Percentiles rank a stretch among this genome's conserved stretches.
These are phyloP conservation scores for Palloptera scutellata DNA, from an alignment of 2,888 invertebrate genomes.

Conservation along the genomic window DNA sequence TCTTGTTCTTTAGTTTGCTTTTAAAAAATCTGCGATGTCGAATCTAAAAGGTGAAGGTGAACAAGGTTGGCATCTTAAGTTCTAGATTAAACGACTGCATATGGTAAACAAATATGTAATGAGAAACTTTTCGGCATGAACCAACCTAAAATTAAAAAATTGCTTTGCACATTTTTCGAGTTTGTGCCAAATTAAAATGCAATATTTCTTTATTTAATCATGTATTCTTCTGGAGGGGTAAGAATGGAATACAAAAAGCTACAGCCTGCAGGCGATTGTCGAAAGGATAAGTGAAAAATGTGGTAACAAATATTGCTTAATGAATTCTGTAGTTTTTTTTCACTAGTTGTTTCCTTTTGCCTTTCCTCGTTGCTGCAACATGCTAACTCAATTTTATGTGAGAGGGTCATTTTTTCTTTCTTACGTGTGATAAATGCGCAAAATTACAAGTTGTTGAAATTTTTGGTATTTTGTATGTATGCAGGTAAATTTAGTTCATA, in stretches of 20 bases:
- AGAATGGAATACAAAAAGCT: background rate
- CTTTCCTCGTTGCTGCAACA: background rate
- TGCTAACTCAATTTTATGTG: background rate
- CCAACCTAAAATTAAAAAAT: conserved; percentile 13
- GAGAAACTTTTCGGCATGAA: conserved; percentile 15
- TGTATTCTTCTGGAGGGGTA: background rate
- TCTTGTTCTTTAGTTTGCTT: too few species aligned
- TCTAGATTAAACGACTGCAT: background rate
- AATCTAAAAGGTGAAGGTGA: too few species aligned
- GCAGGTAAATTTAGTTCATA: too few species aligned
- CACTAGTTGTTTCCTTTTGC: too few species aligned
- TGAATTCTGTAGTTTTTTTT: conserved; percentile 44
- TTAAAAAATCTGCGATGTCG: too few species aligned
- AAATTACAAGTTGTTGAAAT: too few species aligned
- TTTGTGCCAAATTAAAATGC: conserved; percentile 52
- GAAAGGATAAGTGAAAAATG: conserved; percentile 57
- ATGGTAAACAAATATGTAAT: conserved; percentile 4
- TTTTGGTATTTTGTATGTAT: too few species aligned
- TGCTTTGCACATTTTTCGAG: conserved; percentile 12
- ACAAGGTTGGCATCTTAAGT: background rate
- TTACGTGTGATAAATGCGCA: too few species aligned
- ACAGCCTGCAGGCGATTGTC: conserved; percentile 7
- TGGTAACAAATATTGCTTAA: conserved; percentile 59
- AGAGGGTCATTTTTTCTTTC: background rate
- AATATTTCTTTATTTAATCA: conserved; percentile 59